These are phyloP conservation scores for Castor canadensis DNA, from an alignment of 2,113 vertebrate genomes.

Conservation along the genomic window DNA sequence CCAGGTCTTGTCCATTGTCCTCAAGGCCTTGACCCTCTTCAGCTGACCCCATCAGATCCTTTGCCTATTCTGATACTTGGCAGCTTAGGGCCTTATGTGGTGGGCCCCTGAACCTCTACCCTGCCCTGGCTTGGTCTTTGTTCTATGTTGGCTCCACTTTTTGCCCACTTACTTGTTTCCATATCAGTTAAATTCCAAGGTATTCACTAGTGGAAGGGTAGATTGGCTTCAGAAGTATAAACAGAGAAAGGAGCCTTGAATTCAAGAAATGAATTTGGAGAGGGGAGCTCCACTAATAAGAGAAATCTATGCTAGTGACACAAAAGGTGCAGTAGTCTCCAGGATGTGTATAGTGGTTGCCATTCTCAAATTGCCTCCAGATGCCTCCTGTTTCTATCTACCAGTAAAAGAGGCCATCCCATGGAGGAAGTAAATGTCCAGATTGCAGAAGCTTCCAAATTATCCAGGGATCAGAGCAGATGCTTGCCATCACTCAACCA, in stretches of 20 bases:
- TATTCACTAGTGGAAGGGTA: too few species aligned
- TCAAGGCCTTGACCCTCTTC: too few species aligned
- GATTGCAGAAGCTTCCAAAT: background rate
- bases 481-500: background rate
- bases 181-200: background rate
- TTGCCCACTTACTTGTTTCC: background rate
- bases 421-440: background rate
- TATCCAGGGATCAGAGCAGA: background rate
- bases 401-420: background rate
- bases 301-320: background rate
- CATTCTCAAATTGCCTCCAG: background rate
- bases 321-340: background rate
- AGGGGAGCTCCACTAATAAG: background rate
- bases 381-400: background rate
- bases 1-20: background rate
- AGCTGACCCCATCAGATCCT: background rate
- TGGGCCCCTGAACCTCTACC: background rate
- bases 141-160: background rate
- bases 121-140: fast-evolving
- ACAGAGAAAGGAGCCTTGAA: background rate
- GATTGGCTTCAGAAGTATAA: background rate
- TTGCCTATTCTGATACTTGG: background rate
- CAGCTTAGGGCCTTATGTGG: background rate
- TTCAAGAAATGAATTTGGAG: background rate
- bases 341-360: background rate